A percentile compares a stretch with the other conserved stretches of the same genome.
Evolutionary conservation across 2,113 vertebrate species (phyloP).

Genomic region (Turdus rufiventris): DNA sequence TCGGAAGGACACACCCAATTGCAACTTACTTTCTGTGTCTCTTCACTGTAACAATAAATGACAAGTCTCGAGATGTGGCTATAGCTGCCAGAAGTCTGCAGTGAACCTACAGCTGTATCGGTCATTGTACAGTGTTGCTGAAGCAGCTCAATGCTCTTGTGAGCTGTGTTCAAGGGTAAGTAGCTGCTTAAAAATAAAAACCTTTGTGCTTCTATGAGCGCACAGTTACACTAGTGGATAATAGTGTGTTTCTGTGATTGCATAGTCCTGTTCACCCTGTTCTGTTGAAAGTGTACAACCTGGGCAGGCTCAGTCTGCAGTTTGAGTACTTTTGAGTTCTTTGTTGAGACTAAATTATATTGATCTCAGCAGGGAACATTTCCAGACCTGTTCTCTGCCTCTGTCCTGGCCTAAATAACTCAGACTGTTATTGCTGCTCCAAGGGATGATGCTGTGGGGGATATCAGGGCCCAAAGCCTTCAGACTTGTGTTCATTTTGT

Average conservation of each 20-base stretch:
- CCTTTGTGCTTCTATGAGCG: not conserved
- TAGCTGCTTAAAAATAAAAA: not conserved
- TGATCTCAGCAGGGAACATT: not conserved
- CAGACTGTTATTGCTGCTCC: not conserved
- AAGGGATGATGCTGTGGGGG: fast-evolving
- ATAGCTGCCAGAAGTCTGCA: not conserved
- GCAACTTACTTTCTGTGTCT: not conserved
- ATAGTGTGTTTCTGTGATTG: not conserved
- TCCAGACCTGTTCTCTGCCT: not conserved
- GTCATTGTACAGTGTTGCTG: not conserved
- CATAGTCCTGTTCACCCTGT: not conserved
- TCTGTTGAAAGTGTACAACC: not conserved
- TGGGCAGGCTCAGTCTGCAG: not conserved
- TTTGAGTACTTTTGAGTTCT: not conserved
- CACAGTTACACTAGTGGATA: not conserved
- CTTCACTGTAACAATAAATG: not conserved
- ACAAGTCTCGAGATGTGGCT: not conserved
- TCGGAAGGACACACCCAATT: not conserved
- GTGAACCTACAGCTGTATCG: not conserved
- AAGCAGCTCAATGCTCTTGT: not conserved
- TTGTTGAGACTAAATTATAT: not conserved
- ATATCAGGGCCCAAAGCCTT: not conserved
- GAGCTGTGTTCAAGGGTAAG: not conserved
- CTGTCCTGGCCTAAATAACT: not conserved
- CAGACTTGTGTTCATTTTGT: not conserved